These are phyloP conservation scores for Melanocharis versteri DNA, from an alignment of 2,113 vertebrate species.

Conservation along the genomic window DNA sequence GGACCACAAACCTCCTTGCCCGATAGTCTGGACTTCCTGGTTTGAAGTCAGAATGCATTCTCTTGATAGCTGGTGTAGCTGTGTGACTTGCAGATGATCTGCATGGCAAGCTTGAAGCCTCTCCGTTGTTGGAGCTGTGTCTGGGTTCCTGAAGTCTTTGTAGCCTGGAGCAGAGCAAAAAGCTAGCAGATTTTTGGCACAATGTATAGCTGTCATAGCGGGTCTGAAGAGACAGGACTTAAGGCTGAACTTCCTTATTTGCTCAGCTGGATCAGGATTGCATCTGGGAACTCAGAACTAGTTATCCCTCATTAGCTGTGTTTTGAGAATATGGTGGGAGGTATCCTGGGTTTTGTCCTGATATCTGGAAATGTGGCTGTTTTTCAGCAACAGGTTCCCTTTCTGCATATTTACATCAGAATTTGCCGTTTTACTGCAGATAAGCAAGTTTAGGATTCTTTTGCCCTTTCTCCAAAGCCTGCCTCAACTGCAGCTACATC, in stretches of 20 bases:
- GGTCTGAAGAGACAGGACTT: neutral
- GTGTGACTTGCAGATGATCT: neutral
- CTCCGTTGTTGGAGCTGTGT: fast-evolving
- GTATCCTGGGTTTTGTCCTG: neutral
- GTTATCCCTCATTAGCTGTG: neutral
- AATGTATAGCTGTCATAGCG: neutral
- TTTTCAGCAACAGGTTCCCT: neutral
- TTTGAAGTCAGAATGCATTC: neutral
- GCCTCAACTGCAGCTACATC: neutral
- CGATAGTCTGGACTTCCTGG: neutral
- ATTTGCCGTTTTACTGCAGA: neutral
- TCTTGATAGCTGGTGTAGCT: neutral
- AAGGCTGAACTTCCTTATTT: neutral
- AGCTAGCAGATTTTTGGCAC: neutral
- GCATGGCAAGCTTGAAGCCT: neutral
- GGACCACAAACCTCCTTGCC: neutral
- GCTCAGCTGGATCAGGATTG: neutral
- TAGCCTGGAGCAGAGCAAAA: neutral
- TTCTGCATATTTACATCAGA: neutral
- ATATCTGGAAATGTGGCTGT: neutral
- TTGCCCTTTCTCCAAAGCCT: neutral
- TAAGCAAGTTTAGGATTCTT: neutral
- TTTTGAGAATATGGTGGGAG: neutral
- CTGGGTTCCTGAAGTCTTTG: neutral
- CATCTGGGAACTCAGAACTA: neutral